Evolutionary conservation across 1,140 invertebrate genomes (phyloP), one percentile per base, ranked within the genome.

Genomic region (Ruditapes philippinarum): DNA sequence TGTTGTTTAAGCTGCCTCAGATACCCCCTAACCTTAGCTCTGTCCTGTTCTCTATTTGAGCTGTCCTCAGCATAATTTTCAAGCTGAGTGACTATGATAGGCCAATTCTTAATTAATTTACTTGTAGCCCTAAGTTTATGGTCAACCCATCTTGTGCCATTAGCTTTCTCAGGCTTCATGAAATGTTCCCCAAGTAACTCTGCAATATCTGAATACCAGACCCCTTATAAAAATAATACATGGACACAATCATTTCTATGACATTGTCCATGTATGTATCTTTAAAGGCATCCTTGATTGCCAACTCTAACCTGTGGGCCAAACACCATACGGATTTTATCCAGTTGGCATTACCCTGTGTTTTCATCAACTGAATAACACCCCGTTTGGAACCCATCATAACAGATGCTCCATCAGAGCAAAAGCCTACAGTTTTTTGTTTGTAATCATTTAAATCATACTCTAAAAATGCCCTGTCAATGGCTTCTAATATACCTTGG

Each of bases 101-200:
- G 62, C 81, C 62, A 84, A 31, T 84, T 73, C 0, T 70, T 1
- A 49, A 45, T 14, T 3, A 84, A 25, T 51, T 84, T 73, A 45
- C n/a, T 82, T n/a, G 40, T 28, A 3, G 57, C 57, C 36, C 79
- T 60, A 19, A 82, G 57, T 51, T 82, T 84, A 65, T 84, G 81
- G n/a, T 84, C 62, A 14, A 84, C 62, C 81, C 62, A 84, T 84
- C 65, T 70, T 9, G 65, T 65, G 22, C 60, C 45, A 54, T 84
- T 84, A 7, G 65, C 81, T 51, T 73, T 84, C 22, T 84, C 81
- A 25, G 33, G 81, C 31, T 84, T 73, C 11, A 65, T 22, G 19
- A 82, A 82, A 38, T 36, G 54, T 28, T 82, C 60, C 2, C 60
- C 80, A 4, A 65, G 33, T 65, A 82, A 65, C 19, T 82, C 80